Base-by-base conservation (phyloP, 2,888 invertebrate genomes). In the Thecophora atra region DNA sequence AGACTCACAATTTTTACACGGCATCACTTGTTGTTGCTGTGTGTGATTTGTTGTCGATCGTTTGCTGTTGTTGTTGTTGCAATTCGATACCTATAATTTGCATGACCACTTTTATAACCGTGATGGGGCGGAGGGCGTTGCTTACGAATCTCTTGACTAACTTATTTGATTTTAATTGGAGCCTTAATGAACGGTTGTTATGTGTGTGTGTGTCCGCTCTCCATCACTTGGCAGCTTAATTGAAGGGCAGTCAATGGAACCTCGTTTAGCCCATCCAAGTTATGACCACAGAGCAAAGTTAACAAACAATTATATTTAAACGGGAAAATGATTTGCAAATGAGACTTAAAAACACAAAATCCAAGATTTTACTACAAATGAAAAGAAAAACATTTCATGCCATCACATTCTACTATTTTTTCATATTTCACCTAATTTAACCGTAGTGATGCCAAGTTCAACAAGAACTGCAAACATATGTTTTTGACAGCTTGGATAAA, bases 141-240 rank as follows among this genome's bases (percentile, higher is more conserved):
- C 28, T 67, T 76, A 73, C 77, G 78, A 81, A 81, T 83, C 79
- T 78, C 78, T 75, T 77, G 78, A 75, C 76, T 82, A 82, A 83
- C 77, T 83, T 83, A 83, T 83, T 83, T 83, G 83, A 82, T 83
- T 83, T 83, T 83, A 83, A 83, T 83, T 83, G 82, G 83, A 82
- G 81, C 81, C 79, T 67, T 82, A 82, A 82, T 82, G 82, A 81
- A 72, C 65, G 80, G 79, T 74, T 75, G 67, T 74, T 74, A 76
- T 37, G 70, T 64, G 72, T 62, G 64, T 73, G 72, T 73, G 68
- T 73, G 72, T 73, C 64, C 44, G 58, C 30, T 21, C 52, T 6
- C 71, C 47, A 56, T 42, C 65, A 37, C 15, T 21, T 68, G 51
- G 37, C 56, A 8, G 56, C 44, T 52, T 44, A 62, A 56, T 62